Base-by-base conservation (phyloP, 2,797 vertebrate genomes). In the Rhinella marina region DNA sequence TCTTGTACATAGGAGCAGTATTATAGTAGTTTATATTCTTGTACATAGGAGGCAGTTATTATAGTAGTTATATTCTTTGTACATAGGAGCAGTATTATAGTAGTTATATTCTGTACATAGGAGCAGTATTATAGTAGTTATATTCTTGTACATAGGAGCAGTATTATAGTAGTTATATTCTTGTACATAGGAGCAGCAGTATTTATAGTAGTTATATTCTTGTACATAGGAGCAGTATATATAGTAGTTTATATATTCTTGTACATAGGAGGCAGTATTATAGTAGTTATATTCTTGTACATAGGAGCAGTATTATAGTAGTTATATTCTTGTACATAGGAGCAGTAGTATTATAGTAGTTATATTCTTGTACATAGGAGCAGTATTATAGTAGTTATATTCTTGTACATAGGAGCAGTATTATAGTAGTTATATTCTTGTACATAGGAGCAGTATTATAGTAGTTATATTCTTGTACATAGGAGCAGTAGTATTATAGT, bases 141-240 rank as follows among this genome's bases (percentile, higher is more conserved):
- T 66, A 66, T 66, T 66, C 64, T 66, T 66, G 64, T 66, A 25
- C 11, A 66, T 66, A 66, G 64, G 10, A 1, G 61, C n/a, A 66
- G 64, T 66, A 66, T 66, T 66, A 66, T 27, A 66, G 64, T 66
- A 66, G 25, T 66, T 66, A 66, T 66, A 66, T 66, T 66, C 64
- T 66, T 66, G 64, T 66, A 66, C 6, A 25, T 27, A 25, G 11
- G 64, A 7, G n/a, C n/a, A n/a, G 61, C n/a, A 66, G 64, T 66
- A 66, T 66, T 66, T n/a, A 66, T 66, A 66, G 64, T 66, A 66
- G 64, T 66, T 66, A 66, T 66, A 66, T 66, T 66, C 25, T 27
- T 66, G 64, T 66, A 66, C 25, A 66, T 66, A 64, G 23, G 25
- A 6, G 25, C n/a, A 66, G 64, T 66, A 66, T 25, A n/a, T 66